Base-by-base conservation (phyloP, 2,797 vertebrate species). In the Acanthornis magna region DNA sequence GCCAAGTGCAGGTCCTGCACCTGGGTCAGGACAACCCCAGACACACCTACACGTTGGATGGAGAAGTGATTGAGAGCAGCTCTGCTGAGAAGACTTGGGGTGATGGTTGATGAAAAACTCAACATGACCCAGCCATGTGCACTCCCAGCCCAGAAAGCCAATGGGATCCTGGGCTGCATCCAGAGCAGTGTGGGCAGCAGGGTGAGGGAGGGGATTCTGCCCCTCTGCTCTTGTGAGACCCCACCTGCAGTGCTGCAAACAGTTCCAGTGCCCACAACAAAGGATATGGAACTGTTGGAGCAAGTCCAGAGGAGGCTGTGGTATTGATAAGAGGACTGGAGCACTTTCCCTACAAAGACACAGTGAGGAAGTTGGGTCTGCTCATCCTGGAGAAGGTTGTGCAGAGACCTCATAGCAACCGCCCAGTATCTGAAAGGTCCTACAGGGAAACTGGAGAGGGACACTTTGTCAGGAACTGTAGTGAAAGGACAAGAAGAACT, bases 281-380 rank as follows among this genome's bases (percentile, higher is more conserved):
- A 20, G 13, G 21, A 30, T 25, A 42, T 5, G 34, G 30, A 65
- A 16, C 7, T 34, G 16, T 6, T 30, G 30, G 30, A 74, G 11
- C 13, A 25, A 34, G 15, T 30, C 10, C 43, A 50, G 25, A 42
- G 30, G 10, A 27, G 15, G 30, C 13, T 25, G n/a, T 2, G 7
- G 19, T 0, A 1, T 30, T 3, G 1, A 0, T 34, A 29, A 8
- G 25, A 60, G 45, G 16, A 54, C 26, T 25, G 16, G 13, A 61
- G 13, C 21, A 26, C 32, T 12, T 51, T 4, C 11, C 20, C 20
- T 5, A 34, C 19, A 42, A 30, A 21, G 36, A 34, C 19, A 42
- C 30, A 21, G 36, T 34, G 38, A 30, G 36, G 16, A 34, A 70
- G 30, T 2, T 43, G 25, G 13, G 25, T 4, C 10, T 51, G 20